These are phyloP conservation scores for Colaptes auratus DNA, from an alignment of 2,113 vertebrate species.

Conservation along the genomic window DNA sequence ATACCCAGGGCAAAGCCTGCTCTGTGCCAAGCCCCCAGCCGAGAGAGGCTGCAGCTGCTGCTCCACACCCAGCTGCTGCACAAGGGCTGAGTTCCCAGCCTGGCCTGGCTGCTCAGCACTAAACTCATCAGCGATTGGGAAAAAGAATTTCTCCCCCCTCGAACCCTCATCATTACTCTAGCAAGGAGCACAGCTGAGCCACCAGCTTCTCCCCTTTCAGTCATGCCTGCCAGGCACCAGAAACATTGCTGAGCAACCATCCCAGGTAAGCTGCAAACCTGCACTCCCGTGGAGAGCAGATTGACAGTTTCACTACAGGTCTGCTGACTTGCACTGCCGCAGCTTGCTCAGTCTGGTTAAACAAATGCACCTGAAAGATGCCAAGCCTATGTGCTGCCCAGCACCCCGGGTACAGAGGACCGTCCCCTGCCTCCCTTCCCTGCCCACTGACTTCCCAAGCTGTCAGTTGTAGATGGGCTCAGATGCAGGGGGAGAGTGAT, in stretches of 20 bases:
- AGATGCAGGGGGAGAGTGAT: fast-evolving
- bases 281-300: fast-evolving
- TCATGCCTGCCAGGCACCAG: not conserved
- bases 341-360: not conserved
- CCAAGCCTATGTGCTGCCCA: not conserved
- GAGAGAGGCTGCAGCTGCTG: not conserved
- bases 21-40: fast-evolving
- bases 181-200: not conserved
- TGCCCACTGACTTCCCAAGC: not conserved
- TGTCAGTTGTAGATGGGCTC: fast-evolving
- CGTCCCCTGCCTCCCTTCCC: not conserved
- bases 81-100: not conserved
- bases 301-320: not conserved
- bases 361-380: not conserved
- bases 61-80: not conserved
- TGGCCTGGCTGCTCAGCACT: not conserved
- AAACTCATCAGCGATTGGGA: not conserved
- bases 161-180: not conserved
- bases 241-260: not conserved
- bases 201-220: not conserved
- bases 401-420: fast-evolving
- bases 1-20: not conserved
- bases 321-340: not conserved
- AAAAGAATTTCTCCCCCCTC: not conserved
- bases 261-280: not conserved